Percentiles rank a stretch among this genome's conserved stretches.
These are phyloP conservation scores for Naja naja DNA, from an alignment of 2,113 vertebrate genomes.

Conservation along the genomic window DNA sequence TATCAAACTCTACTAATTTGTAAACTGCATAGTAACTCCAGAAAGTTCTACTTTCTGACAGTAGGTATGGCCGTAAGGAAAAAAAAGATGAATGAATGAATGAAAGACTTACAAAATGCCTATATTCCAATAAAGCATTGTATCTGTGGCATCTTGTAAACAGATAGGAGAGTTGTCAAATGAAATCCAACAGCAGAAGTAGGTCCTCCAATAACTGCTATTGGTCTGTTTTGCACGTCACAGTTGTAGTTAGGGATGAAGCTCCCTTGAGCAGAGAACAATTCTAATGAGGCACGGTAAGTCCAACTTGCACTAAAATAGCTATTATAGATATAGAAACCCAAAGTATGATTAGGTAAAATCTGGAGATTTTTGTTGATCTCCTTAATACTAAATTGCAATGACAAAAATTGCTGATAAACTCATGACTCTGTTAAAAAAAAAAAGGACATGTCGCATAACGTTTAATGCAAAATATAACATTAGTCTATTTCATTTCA, in stretches of 20 bases:
- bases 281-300: neutral
- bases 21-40: too few species aligned
- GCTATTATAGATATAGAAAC: neutral
- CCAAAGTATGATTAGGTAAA: neutral
- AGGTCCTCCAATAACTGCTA: neutral
- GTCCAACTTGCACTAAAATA: neutral
- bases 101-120: neutral
- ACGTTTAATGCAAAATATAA: neutral
- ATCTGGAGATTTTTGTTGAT: neutral
- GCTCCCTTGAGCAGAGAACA: neutral
- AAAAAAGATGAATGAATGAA: neutral
- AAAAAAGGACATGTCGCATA: neutral
- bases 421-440: neutral
- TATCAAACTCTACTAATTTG: too few species aligned
- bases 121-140: neutral
- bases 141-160: neutral
- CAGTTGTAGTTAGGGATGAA: neutral
- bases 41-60: too few species aligned
- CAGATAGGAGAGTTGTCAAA: neutral
- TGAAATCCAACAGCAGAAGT: neutral
- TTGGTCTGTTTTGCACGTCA: neutral
- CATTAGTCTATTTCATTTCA: neutral
- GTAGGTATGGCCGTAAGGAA: neutral
- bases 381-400: neutral
- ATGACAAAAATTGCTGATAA: neutral